Conservation (phyloP, 2,797 vertebrate genomes). For the Pelodytes ibericus region DNA sequence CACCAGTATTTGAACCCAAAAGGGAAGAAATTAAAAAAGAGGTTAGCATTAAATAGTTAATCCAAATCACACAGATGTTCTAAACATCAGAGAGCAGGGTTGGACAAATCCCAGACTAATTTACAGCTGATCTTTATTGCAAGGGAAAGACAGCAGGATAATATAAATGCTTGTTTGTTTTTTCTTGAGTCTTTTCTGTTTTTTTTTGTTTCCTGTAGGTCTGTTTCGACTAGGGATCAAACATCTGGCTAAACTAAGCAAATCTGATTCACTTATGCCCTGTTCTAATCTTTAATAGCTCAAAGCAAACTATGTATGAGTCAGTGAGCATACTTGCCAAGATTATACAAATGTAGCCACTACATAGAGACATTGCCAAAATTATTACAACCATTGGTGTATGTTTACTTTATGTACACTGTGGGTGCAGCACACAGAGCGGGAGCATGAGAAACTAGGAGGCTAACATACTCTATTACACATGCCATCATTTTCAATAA, state of each 20-base stretch:
- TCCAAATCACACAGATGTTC: slow-evolving; percentile 70
- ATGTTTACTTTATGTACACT: slow-evolving; percentile 28
- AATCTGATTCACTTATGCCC: slow-evolving; percentile 54
- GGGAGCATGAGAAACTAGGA: slow-evolving; percentile 31
- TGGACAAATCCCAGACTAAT: slow-evolving; percentile 60
- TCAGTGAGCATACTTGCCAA: slow-evolving; percentile 41
- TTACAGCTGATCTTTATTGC: slow-evolving; percentile 61
- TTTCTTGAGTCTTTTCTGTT: slow-evolving; percentile 43
- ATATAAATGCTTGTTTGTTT: slow-evolving; percentile 58
- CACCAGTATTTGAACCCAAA: slow-evolving; percentile 59
- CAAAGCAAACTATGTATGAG: slow-evolving; percentile 45
- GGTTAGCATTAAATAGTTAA: slow-evolving; percentile 63
- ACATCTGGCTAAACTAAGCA: slow-evolving; percentile 58
- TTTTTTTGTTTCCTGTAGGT: slow-evolving; percentile 49
- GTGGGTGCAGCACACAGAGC: slow-evolving; percentile 15
- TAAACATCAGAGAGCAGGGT: slow-evolving; percentile 60
- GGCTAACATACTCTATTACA: slow-evolving; percentile 37
- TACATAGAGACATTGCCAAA: slow-evolving; percentile 37
- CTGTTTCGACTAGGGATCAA: slow-evolving; percentile 61
- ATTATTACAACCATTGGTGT: slow-evolving; percentile 22
- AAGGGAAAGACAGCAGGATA: slow-evolving; percentile 63
- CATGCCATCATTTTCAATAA: background rate
- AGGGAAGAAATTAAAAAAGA: slow-evolving; percentile 62
- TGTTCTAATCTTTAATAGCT: slow-evolving; percentile 50
- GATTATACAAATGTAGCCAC: slow-evolving; percentile 24